Evolutionary conservation across 2,888 invertebrate species (phyloP).

Genomic region (Drosophila testacea): DNA sequence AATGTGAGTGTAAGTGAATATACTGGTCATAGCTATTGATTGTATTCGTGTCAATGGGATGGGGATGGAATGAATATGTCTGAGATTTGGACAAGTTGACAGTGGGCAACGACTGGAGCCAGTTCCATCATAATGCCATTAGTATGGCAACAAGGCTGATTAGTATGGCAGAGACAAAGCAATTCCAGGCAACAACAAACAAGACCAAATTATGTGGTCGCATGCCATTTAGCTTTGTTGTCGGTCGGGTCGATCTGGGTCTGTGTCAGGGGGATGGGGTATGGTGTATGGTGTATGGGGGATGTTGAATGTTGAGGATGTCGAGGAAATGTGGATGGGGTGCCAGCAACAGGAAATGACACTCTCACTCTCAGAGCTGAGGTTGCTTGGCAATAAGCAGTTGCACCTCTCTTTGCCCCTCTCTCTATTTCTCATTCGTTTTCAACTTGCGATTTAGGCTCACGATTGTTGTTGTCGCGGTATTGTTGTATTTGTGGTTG

Average conservation of each 20-base stretch:
- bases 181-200: slow-evolving; percentile 46
- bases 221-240: slow-evolving; percentile 56
- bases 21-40: not conserved
- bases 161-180: slow-evolving; percentile 50
- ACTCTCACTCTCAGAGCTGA: slow-evolving; percentile 37
- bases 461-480: not conserved
- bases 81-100: slow-evolving; percentile 15
- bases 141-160: slow-evolving; percentile 59
- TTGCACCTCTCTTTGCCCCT: slow-evolving; percentile 12
- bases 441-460: slow-evolving; percentile 2
- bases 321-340: slow-evolving; percentile 3
- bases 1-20: not conserved
- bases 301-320: not conserved
- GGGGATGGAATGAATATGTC: slow-evolving; percentile 11
- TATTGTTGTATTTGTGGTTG: not conserved
- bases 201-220: slow-evolving; percentile 56
- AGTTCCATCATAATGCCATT: slow-evolving; percentile 55
- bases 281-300: not conserved
- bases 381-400: slow-evolving; percentile 32
- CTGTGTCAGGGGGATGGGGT: not conserved
- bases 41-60: not conserved
- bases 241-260: slow-evolving; percentile 20
- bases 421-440: not conserved
- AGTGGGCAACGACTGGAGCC: not conserved
- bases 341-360: slow-evolving; percentile 58